These are phyloP conservation scores for Aspidoscelis tigris DNA, from an alignment of 2,113 vertebrate species.

Conservation along the genomic window DNA sequence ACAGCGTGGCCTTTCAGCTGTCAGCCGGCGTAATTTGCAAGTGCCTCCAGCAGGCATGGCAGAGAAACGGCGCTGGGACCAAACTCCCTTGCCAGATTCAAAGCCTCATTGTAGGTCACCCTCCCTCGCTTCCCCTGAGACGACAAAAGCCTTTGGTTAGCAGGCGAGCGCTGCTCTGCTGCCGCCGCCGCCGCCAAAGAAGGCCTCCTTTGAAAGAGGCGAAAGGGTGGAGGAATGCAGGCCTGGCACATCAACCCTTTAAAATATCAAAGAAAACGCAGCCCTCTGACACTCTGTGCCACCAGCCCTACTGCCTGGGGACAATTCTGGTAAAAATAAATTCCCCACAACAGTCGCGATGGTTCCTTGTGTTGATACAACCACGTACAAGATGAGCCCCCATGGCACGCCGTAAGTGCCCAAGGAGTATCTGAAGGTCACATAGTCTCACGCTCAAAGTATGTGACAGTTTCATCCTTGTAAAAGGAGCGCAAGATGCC, in stretches of 20 bases:
- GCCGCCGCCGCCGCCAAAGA: background rate
- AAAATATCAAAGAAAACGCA: background rate
- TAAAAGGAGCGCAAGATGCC: no score
- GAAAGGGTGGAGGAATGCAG: background rate
- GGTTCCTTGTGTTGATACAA: background rate
- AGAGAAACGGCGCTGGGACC: background rate
- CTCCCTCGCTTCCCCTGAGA: constrained; percentile 3
- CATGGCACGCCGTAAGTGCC: background rate
- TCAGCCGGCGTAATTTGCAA: background rate
- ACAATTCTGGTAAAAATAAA: background rate
- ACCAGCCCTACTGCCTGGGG: no score
- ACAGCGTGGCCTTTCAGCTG: background rate
- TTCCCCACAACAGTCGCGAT: background rate
- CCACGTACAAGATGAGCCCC: background rate
- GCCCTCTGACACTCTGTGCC: background rate
- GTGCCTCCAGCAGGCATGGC: constrained; percentile 7
- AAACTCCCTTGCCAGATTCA: background rate
- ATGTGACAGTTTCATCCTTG: no score
- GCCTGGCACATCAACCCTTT: background rate
- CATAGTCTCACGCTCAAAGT: background rate
- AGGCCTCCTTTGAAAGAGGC: constrained; percentile 7
- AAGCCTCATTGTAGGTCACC: constrained; percentile 2
- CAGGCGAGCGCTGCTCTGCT: background rate
- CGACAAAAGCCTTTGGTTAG: constrained; percentile 29
- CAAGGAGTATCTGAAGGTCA: background rate